Evolutionary conservation across 2,113 vertebrate genomes (phyloP).

Genomic region (Ciconia stormi): DNA sequence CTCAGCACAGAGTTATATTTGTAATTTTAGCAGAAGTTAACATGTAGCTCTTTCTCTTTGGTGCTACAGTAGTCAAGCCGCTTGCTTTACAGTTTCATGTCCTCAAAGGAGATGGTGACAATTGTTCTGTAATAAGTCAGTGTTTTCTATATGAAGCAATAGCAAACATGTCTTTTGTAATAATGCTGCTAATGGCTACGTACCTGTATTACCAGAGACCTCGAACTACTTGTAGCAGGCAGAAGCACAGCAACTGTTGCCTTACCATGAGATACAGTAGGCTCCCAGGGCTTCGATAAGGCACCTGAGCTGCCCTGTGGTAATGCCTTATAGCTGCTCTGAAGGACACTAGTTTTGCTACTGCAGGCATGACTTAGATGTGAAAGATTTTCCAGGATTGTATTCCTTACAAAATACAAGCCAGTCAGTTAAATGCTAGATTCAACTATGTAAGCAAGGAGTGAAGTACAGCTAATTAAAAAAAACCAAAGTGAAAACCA

Average conservation of each 20-base stretch:
- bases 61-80: not conserved
- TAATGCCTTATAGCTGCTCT: accelerated
- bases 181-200: not conserved
- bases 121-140: not conserved
- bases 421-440: not conserved
- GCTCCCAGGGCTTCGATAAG: not conserved
- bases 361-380: not conserved
- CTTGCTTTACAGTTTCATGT: not conserved
- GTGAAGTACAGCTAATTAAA: not conserved
- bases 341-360: too few relatives aligned
- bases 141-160: not conserved
- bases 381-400: accelerated
- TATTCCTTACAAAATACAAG: not conserved
- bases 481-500: not conserved
- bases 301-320: not conserved
- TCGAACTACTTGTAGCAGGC: not conserved
- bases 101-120: accelerated
- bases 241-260: not conserved
- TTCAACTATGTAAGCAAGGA: not conserved
- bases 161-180: not conserved
- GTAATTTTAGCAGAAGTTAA: not conserved
- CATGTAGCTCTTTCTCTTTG: not conserved
- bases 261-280: accelerated
- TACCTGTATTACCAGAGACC: too few relatives aligned
- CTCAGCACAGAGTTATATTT: accelerated